Evolutionary conservation across 2,113 vertebrate species (phyloP), one percentile per base, ranked within the genome.

Genomic region (Malurus elegans): DNA sequence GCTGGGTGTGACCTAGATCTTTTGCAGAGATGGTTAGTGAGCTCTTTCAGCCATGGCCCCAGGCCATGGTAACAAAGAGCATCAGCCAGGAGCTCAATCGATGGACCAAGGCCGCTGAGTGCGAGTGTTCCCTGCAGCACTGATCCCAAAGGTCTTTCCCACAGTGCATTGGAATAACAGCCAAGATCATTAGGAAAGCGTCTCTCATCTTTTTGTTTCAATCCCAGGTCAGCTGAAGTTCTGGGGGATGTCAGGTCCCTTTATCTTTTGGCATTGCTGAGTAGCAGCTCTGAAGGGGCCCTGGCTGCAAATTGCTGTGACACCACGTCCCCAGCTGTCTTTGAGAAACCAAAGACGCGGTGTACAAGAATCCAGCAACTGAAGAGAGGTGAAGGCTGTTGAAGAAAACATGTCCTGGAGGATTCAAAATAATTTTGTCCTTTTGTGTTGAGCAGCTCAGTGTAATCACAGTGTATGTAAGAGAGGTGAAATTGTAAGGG

Each of bases 1-100:
- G 57, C 84, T 73, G 50, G 3, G 2, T 21, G 12, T 92, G 94
- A 90, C 94, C 86, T 71, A 91, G 88, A 92, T 91, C 61, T 56
- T 64, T 78, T 29, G 12, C 40, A 86, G 87, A 80, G 47, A 28
- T 80, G 47, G 62, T 69, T 70, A 65, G 54, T 70, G 81, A 76
- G 32, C 32, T 69, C 70, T 93, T 73, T 71, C 64, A 56, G 74
- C 31, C 25, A 6, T 44, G 51, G 25, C 88, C 58, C 8, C 32
- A 42, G 82, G 79, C 47, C 2, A 2, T 90, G 56, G 60, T 40
- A 69, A 65, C 47, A 42, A 76, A 82, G 50, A 10, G 4, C 64
- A 66, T 76, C 40, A 85, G 34, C 20, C 24, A 26, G 36, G 70
- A 72, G 23, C 48, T 65, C 32, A 50, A 36, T 79, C 0, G 5